These are phyloP conservation scores for Drosophila affinis DNA, from an alignment of 2,888 invertebrate genomes.

Conservation along the genomic window DNA sequence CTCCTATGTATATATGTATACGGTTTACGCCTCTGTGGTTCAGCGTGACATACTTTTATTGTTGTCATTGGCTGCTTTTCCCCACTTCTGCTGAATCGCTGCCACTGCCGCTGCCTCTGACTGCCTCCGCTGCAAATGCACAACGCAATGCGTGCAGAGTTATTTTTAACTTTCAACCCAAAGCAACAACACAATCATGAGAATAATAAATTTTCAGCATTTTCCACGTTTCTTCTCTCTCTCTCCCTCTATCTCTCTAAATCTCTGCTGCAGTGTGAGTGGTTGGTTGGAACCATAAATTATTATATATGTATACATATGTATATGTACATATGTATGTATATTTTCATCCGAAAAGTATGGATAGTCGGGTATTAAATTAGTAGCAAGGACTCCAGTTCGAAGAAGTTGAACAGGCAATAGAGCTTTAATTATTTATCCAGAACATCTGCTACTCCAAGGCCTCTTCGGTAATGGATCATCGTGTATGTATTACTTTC, in stretches of 20 bases:
- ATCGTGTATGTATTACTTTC: too few species aligned
- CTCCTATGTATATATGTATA: constrained; percentile 31
- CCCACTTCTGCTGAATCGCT: constrained; percentile 13
- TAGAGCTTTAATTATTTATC: too few species aligned
- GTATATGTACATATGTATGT: too few species aligned
- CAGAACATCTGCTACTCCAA: too few species aligned
- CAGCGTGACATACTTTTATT: constrained; percentile 70
- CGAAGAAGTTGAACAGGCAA: too few species aligned
- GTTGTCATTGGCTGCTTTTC: constrained; percentile 63
- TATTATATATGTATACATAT: too few species aligned
- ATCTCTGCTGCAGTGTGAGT: constrained; percentile 2
- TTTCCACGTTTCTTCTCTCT: constrained; percentile 17
- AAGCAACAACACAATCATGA: constrained; percentile 29
- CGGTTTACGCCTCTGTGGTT: constrained; percentile 63
- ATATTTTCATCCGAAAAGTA: too few species aligned
- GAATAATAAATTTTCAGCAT: constrained; percentile 17
- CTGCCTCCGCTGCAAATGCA: constrained; percentile 42
- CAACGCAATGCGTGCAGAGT: constrained; percentile 61
- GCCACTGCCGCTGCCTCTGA: constrained; percentile 6
- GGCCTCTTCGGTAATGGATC: too few species aligned
- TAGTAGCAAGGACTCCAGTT: too few species aligned
- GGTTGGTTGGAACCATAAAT: neutral
- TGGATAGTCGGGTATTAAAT: too few species aligned
- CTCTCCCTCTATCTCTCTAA: neutral
- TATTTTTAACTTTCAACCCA: constrained; percentile 57